phyloP scores from a whole-genome alignment of 1,140 invertebrate genomes.

The Hyphantria cunea region DNA sequence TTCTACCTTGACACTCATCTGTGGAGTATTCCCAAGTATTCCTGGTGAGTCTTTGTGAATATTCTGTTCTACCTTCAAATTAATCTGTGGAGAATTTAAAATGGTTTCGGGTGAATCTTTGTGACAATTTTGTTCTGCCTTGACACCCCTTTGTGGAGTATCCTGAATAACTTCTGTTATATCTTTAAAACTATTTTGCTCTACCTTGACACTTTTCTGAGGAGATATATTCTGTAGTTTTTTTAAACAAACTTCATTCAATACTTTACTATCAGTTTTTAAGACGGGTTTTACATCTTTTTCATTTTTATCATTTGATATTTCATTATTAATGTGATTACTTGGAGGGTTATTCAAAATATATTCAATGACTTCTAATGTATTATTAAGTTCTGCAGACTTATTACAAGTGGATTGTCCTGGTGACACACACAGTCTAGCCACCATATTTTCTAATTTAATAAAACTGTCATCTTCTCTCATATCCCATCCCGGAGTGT shows the following conservation, averaged over 20 bases:
- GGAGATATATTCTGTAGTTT: neutral
- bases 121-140: too few relatives aligned
- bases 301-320: constrained; percentile 7
- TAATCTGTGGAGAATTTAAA: too few relatives aligned
- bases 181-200: too few relatives aligned
- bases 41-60: too few relatives aligned
- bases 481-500: constrained; percentile 22
- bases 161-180: too few relatives aligned
- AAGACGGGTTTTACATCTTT: neutral
- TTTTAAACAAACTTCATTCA: neutral
- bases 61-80: too few relatives aligned
- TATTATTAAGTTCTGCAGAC: constrained; percentile 47
- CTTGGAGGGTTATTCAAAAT: constrained; percentile 46
- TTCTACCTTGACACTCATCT: neutral
- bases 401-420: constrained; percentile 19
- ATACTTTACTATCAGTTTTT: neutral
- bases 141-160: too few relatives aligned
- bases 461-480: constrained; percentile 55
- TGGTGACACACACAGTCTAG: constrained; percentile 43
- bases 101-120: too few relatives aligned
- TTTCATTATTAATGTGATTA: constrained; percentile 21
- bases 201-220: too few relatives aligned
- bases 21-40: neutral
- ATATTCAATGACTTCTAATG: constrained; percentile 51
- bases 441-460: constrained; percentile 52